Percentiles rank a stretch among this genome's conserved stretches.
Conservation (phyloP, 2,797 vertebrate genomes). For the Poeciliopsis infans region DNA sequence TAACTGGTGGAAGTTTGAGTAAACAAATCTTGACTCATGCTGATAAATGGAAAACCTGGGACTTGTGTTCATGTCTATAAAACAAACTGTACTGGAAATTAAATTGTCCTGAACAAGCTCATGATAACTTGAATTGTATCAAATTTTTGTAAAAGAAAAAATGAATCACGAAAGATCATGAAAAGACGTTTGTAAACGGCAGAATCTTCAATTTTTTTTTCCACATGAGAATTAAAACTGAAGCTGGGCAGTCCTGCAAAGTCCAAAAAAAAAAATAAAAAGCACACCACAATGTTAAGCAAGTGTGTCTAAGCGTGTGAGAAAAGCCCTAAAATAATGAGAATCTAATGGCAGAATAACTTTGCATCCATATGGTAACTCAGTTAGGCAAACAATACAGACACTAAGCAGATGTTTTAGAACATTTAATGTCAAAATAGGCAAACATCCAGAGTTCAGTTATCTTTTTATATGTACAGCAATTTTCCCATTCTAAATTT, state of each 20-base stretch:
- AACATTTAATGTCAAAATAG: conserved; percentile 65
- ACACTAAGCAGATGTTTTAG: conserved; percentile 34
- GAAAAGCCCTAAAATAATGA: conserved; percentile 59
- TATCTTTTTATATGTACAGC: conserved; percentile 23
- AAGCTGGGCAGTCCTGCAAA: conserved; percentile 24
- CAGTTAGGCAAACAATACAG: conserved; percentile 41
- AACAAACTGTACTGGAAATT: conserved; percentile 26
- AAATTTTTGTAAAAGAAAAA: conserved; percentile 17
- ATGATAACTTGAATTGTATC: conserved; percentile 38
- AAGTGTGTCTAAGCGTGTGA: conserved; percentile 51
- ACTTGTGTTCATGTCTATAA: conserved; percentile 31
- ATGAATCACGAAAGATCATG: conserved; percentile 53
- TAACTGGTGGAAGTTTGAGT: conserved; percentile 37
- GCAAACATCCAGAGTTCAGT: conserved; percentile 38
- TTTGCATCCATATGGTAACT: conserved; percentile 44
- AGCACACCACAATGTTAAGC: conserved; percentile 46
- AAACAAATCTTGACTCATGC: conserved; percentile 40
- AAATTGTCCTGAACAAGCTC: conserved; percentile 40
- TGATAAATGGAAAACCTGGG: conserved; percentile 16
- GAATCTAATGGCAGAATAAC: conserved; percentile 50
- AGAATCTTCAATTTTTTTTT: conserved; percentile 9
- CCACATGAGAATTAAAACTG: conserved; percentile 17
- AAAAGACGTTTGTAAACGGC: conserved; percentile 32
- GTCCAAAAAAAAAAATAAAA: conserved; percentile 6
- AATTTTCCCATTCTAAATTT: conserved; percentile 24